phyloP scores from a whole-genome alignment of 2,797 vertebrate genomes.

The Falco columbarius region DNA sequence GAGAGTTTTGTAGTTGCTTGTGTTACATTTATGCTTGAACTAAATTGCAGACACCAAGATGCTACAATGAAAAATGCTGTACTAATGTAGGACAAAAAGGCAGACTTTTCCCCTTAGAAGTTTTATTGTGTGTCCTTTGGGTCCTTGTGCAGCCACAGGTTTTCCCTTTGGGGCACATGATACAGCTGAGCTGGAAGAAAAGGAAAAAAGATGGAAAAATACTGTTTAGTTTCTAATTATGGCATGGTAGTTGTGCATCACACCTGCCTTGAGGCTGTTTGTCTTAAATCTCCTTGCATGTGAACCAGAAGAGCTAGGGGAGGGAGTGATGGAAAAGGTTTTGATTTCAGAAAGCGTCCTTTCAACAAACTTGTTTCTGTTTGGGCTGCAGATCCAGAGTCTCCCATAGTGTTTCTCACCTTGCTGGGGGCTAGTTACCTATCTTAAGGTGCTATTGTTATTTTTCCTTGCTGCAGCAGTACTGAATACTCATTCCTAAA shows the following conservation, averaged over 20 bases:
- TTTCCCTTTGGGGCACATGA: background rate
- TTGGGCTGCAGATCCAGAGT: background rate
- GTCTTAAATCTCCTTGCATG: background rate
- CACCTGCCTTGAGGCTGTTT: background rate
- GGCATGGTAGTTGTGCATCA: background rate
- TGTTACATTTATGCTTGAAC: background rate
- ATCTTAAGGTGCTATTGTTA: background rate
- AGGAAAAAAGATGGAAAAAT: background rate
- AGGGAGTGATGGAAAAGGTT: background rate
- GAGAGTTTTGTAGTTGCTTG: background rate
- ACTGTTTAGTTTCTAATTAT: background rate
- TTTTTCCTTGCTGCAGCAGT: background rate
- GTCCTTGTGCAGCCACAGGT: background rate
- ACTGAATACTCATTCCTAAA: background rate
- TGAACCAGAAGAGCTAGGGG: background rate
- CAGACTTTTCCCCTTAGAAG: background rate
- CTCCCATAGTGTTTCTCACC: background rate
- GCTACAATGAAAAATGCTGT: background rate
- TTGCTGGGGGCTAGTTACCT: background rate
- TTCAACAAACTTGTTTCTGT: background rate
- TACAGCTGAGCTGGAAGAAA: background rate
- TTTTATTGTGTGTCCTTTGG: background rate
- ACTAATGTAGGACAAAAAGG: background rate
- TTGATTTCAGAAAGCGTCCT: background rate
- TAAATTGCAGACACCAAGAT: background rate